Evolutionary conservation across 1,140 invertebrate species (phyloP).

Genomic region (Tetragnatha versicolor): DNA sequence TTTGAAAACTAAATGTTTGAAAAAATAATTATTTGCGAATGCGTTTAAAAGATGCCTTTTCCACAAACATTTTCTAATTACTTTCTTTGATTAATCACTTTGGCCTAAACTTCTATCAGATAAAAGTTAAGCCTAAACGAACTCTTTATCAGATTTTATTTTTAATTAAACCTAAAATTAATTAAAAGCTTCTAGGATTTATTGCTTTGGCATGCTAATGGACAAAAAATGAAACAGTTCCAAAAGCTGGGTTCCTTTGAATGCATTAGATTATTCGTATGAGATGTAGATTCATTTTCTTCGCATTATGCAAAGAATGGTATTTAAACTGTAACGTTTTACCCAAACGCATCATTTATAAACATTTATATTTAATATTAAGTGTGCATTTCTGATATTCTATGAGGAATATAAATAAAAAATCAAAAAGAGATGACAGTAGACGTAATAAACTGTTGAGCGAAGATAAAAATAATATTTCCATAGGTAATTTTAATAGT

Average conservation of each 20-base stretch:
- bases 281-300: too few species aligned
- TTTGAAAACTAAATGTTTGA: background rate
- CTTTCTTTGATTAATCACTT: background rate
- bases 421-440: too few species aligned
- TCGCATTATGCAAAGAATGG: too few species aligned
- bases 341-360: too few species aligned
- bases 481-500: too few species aligned
- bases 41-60: constrained; percentile 3
- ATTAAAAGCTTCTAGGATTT: constrained; percentile 8
- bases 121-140: background rate
- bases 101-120: constrained; percentile 1
- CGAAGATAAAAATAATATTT: too few species aligned
- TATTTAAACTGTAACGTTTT: too few species aligned
- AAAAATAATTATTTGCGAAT: constrained; percentile 1
- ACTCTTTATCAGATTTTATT: constrained; percentile 20
- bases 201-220: background rate
- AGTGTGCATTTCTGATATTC: too few species aligned
- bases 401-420: too few species aligned
- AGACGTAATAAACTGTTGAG: too few species aligned
- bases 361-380: too few species aligned
- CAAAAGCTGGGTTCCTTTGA: background rate
- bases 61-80: constrained; percentile 20
- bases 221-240: background rate
- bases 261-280: too few species aligned
- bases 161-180: constrained; percentile 19